Conservation (phyloP, 2,797 vertebrate genomes). For the Paguma larvata region DNA sequence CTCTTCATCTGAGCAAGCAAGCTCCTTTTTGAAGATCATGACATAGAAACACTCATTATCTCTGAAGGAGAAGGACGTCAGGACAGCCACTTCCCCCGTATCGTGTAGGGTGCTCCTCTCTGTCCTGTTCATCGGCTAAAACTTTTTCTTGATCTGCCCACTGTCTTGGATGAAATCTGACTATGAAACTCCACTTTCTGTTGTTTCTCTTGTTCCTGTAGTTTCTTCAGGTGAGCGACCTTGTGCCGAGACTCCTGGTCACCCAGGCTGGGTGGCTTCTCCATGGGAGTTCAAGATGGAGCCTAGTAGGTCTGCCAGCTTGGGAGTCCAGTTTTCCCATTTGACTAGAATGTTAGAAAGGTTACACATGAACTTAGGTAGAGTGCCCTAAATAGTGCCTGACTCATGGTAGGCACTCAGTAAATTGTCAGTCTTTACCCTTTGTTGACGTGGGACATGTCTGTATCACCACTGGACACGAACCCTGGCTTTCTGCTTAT, state of each 20-base stretch:
- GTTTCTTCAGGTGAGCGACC: conserved; percentile 94
- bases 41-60: conserved; percentile 96
- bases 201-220: conserved; percentile 95
- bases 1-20: conserved; percentile 95
- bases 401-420: neutral
- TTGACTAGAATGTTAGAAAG: neutral
- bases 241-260: conserved; percentile 94
- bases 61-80: conserved; percentile 96
- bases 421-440: neutral
- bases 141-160: conserved; percentile 92
- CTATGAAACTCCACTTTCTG: conserved; percentile 95
- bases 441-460: neutral
- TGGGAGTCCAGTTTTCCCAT: conserved; percentile 83
- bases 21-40: conserved; percentile 98
- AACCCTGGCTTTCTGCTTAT: neutral
- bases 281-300: conserved; percentile 96
- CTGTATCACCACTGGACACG: neutral
- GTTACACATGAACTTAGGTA: neutral
- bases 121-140: conserved; percentile 95
- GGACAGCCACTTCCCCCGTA: conserved; percentile 95
- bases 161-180: conserved; percentile 96
- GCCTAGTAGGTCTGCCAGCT: conserved; percentile 95
- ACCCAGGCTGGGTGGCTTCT: conserved; percentile 95
- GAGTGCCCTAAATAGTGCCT: neutral
- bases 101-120: conserved; percentile 96